Evolutionary conservation across 2,797 vertebrate genomes (phyloP), one percentile per base, ranked within the genome.

Genomic region (Diplodus sargus): DNA sequence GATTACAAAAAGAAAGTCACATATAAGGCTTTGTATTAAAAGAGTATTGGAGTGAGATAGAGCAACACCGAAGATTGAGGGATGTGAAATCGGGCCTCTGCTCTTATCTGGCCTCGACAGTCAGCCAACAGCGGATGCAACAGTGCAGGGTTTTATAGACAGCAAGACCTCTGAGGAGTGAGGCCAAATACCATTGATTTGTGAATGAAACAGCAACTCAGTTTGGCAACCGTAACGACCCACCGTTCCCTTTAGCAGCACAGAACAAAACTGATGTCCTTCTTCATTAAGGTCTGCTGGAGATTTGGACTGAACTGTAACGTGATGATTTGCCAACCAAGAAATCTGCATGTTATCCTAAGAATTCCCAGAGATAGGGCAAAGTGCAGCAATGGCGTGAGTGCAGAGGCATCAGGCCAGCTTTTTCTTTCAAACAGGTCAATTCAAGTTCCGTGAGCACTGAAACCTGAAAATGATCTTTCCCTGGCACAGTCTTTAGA

Each of bases 401-500:
- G 71, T 52, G 45, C 15, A 30, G 54, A 72, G 13, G 58, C 56
- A 39, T 18, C 30, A 18, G 20, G 14, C 34, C 28, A 1, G 17
- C 16, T 23, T 2, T 25, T 61, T 42, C 53, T 64, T 67, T 70
- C 34, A 86, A 85, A 68, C 69, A 8, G 70, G 64, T 87, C 78
- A 54, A 14, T 59, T 58, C 71, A 64, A 70, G 56, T 74, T 82
- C 75, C 58, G 57, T 1, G 58, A 74, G 73, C 9, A 15, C 16
- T 54, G 80, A 69, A 83, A 76, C 62, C 64, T 54, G 57, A 66
- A 79, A 84, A 84, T 72, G 25, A 76, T 85, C 82, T 85, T 72
- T 62, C 20, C 8, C 69, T 17, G 79, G 64, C 79, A 57, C 73
- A 42, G 56, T 54, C 62, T 72, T 64, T 39, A 71, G 84, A 85